Base-by-base conservation (phyloP, 2,888 invertebrate genomes). In the Pristionchus maxplancki region DNA sequence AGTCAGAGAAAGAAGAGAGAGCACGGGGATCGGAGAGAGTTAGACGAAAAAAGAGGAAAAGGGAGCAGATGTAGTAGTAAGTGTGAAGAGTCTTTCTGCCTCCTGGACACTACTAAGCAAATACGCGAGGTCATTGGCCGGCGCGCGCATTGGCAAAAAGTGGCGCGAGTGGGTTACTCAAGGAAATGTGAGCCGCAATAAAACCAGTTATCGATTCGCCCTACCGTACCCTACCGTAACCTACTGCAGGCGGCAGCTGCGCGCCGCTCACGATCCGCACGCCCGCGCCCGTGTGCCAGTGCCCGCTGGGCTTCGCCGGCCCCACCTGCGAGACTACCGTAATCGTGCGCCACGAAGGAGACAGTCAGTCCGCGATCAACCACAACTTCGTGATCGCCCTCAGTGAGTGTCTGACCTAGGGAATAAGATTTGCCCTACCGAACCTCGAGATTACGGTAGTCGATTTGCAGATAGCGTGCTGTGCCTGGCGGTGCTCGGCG, bases 51-150 rank as follows among this genome's bases (percentile, higher is more conserved):
- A 28, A 48, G 50, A 48, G 50, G 83, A 83, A 8, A 34, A 34
- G 37, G 20, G 37, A 24, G 37, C 78, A 78, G 78, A 78, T 78
- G 78, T 78, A 78, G 78, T 78, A 78, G 78, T 44, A 48, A 78
- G 78, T 78, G 78, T n/a, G 78, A 78, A 78, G 78, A 48, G 78
- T 24, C 74, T 31, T 13, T 34, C 71, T 37, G 28, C 44, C 78
- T 44, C 37, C 44, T 48, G 44, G 71, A 58, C 24, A 71, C 20
- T 67, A 5, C 67, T 71, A 28, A 78, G 44, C 78, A 78, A 78
- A 78, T 40, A 78, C 78, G 9, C 44, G n/a, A 78, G 78, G 78
- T 78, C 78, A 78, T n/a, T 40, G 64, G 40, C 78, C 11, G 44
- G n/a, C 20, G 78, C 48, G n/a, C n/a, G 15, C n/a, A 48, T 78